Percentiles rank a stretch among this genome's conserved stretches.
Evolutionary conservation across 30 jellyfish, hydroid and myxozoan species (phyloP).

Genomic region (Cassiopea xamachana): DNA sequence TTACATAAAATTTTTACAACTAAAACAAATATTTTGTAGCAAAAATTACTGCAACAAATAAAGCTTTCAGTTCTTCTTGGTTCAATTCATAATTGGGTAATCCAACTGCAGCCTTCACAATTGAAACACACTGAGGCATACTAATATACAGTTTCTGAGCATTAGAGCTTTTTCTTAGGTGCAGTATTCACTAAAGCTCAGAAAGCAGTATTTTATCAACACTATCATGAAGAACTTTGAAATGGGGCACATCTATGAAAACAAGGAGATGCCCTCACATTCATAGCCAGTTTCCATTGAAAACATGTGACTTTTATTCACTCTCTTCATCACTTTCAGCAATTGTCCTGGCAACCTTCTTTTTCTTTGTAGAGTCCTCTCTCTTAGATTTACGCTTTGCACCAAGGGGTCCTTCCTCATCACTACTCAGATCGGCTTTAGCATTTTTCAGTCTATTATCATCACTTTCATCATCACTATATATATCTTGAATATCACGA

Average conservation of each 20-base stretch:
- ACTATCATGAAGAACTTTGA: no score
- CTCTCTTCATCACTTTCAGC: conserved; percentile 86
- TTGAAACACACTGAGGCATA: no score
- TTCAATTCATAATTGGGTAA: no score
- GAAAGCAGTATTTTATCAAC: no score
- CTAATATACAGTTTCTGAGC: no score
- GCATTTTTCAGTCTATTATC: conserved; percentile 85
- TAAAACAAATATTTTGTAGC: no score
- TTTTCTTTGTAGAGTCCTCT: conserved; percentile 79
- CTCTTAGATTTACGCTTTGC: conserved; percentile 56
- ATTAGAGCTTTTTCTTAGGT: no score
- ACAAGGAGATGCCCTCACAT: neutral
- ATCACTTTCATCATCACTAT: conserved; percentile 92
- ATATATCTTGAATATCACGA: conserved; percentile 58
- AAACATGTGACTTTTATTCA: neutral
- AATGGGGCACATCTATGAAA: neutral
- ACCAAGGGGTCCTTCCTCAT: conserved; percentile 79
- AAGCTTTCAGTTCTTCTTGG: no score
- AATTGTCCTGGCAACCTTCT: conserved; percentile 64
- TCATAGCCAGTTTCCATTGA: neutral
- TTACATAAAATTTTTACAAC: no score
- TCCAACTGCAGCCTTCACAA: no score
- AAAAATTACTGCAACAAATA: no score
- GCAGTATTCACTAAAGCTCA: no score
- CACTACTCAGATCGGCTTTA: conserved; percentile 85